Percentiles rank a stretch among this genome's conserved stretches.
These are phyloP conservation scores for Brachypalpus laphriformis DNA, from an alignment of 2,888 invertebrate species.

Conservation along the genomic window DNA sequence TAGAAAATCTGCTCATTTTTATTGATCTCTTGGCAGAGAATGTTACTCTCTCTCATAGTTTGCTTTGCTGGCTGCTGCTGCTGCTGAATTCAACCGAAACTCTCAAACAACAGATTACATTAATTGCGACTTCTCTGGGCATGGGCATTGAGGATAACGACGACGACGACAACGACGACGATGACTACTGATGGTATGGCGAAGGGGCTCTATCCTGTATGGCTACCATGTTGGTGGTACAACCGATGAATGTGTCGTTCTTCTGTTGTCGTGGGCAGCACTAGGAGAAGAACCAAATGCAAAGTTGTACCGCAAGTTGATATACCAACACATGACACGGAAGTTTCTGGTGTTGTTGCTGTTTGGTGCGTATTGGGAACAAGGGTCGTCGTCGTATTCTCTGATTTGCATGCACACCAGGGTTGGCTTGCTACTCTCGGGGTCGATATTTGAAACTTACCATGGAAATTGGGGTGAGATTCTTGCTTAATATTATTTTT, in stretches of 20 bases:
- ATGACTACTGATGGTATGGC: not conserved
- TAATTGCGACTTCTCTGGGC: slow-evolving; percentile 72
- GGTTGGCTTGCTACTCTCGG: slow-evolving; percentile 53
- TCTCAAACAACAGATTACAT: slow-evolving; percentile 74
- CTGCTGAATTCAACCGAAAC: slow-evolving; percentile 65
- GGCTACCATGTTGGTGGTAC: slow-evolving; percentile 49
- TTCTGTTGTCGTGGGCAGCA: slow-evolving; percentile 28
- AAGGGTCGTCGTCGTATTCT: slow-evolving; percentile 47
- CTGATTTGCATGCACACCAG: slow-evolving; percentile 6
- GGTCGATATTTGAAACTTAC: slow-evolving; percentile 72
- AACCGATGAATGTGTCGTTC: slow-evolving; percentile 59
- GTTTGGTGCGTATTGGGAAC: slow-evolving; percentile 66
- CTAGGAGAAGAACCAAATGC: slow-evolving; percentile 15
- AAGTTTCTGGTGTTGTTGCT: slow-evolving; percentile 60
- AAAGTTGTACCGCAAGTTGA: slow-evolving; percentile 37
- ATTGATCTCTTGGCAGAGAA: slow-evolving; percentile 68
- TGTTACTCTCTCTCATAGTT: slow-evolving; percentile 54
- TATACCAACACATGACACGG: slow-evolving; percentile 72
- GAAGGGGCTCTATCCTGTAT: not conserved
- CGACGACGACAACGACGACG: slow-evolving; percentile 16
- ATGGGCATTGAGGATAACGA: slow-evolving; percentile 71
- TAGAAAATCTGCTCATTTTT: slow-evolving; percentile 67
- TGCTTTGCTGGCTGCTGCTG: slow-evolving; percentile 42
- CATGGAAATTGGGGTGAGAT: slow-evolving; percentile 70
- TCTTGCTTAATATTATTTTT: slow-evolving; percentile 29